Evolutionary conservation across 1,140 invertebrate species (phyloP), one percentile per base, ranked within the genome.

Genomic region (Calosoma granatense): DNA sequence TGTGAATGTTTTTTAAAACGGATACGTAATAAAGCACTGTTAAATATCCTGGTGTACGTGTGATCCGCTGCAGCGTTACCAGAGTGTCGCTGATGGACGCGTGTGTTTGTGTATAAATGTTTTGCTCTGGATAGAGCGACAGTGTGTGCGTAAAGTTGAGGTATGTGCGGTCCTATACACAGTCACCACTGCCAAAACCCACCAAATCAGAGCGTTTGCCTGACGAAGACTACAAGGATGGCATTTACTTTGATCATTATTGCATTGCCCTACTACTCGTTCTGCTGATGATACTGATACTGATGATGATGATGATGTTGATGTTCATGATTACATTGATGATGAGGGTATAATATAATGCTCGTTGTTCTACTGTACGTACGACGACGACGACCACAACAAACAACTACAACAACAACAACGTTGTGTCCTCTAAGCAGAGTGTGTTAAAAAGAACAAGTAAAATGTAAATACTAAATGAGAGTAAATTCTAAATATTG

Each of bases 161-260:
- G 14, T 30, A 30, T 30, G 26, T 6, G 14, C 4, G 14, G 26
- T 30, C 26, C 6, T 30, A 6, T 30, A 14, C 14, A 30, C 14
- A 30, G 9, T 47, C 41, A 47, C 15, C 41, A 47, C 41, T 47
- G 41, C 41, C 41, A 47, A 47, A 12, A 30, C 26, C 14, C 26
- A 30, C n/a, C n/a, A n/a, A 6, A 47, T 47, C 41, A 47, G 41
- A 47, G 41, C 41, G n/a, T n/a, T 47, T 47, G 41, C 17, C 17
- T 47, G 41, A 47, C 9, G 41, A 47, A 47, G 41, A n/a, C n/a
- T n/a, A n/a, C n/a, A n/a, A n/a, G n/a, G n/a, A 47, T 47, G 41
- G 41, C 41, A 47, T 47, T 47, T 12, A 12, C 17, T 9, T 36
- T 36, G 9, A 12, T 47, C 9, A 47, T 47, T 47, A 17, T 47